Base-by-base conservation (phyloP, 2,797 vertebrate genomes). In the Rhadinocentrus ornatus region DNA sequence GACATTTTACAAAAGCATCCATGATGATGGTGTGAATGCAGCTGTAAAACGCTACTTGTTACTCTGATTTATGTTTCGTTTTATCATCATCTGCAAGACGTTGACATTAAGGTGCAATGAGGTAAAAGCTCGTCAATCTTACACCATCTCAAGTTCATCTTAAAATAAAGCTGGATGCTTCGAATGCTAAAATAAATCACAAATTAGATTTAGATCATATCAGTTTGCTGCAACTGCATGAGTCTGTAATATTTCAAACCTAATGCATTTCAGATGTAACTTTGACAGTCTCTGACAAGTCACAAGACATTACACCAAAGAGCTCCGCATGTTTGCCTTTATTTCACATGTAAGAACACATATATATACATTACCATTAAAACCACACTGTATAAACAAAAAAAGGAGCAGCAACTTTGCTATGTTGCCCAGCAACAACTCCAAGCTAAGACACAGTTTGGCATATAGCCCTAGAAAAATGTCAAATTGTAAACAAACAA, bases 181-280 rank as follows among this genome's bases (percentile, higher is more conserved):
- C 66, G 79, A 82, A 70, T 48, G 55, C 58, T 48, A 66, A 52
- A 63, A 77, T 61, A 66, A 58, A 76, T 78, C 71, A 56, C 74
- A 75, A 79, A 80, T 86, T 73, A 69, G 52, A 85, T 77, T 86
- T 78, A 55, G 69, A 31, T 81, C 53, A 48, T 55, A 83, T 78
- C 50, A 53, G 27, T 71, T 71, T 52, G 55, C 52, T 44, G 53
- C 56, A 37, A 55, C 41, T 63, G 53, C n/a, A 16, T 64, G 15
- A 24, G 57, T 55, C 32, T 44, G 18, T n/a, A 62, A 61, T 59
- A 39, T 63, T 56, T 74, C 54, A 10, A 79, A 50, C 39, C 39
- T 69, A n/a, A 78, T 55, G 20, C 27, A 79, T 52, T 46, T 83
- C 24, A 78, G 58, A 71, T 66, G 59, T 74, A 52, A 63, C 56